Evolutionary conservation across 2,113 vertebrate species (phyloP), one percentile per base, ranked within the genome.

Genomic region (Prionailurus viverrinus): DNA sequence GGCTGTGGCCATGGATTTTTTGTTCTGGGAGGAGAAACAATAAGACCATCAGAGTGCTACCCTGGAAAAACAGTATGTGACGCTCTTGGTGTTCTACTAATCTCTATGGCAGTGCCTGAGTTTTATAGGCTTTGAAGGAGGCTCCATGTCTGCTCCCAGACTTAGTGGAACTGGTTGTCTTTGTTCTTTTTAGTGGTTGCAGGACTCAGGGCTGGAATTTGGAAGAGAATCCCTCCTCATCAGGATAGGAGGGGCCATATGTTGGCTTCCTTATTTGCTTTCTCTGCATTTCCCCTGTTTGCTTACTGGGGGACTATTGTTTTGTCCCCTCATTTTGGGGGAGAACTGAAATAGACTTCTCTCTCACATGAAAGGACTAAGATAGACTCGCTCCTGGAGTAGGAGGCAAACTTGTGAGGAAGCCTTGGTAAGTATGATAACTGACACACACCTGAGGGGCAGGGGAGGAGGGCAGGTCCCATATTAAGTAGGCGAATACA

Each of bases 381-480:
- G 19, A 5, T 21, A 23, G 3, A 13, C 1, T 31, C 23, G 21
- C 4, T 84, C 36, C 12, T 11, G 2, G 11, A 79, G 27, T 45
- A 76, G 31, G 21, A 31, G 25, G 36, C 53, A 27, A n/a, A 41
- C 4, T 0, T 91, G 23, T 65, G 76, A 76, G 48, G 79, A 21
- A 31, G 14, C 25, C 58, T 41, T 73, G 39, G 18, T 21, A 3
- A 5, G 5, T 15, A 0, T 45, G 21, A 51, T 4, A 18, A 4
- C 45, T 2, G 0, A 5, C 76, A 36, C 4, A 4, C 18, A 14
- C 25, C 9, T 0, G 2, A 78, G 51, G 10, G 2, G 33, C 14
- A 36, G 23, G 23, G 2, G 23, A 11, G 9, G 10, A 9, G 3
- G n/a, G 11, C 61, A 76, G 18, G 15, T 11, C 25, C 45, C 51